Evolutionary conservation across 2,888 invertebrate species (phyloP).

Genomic region (Fragum whitleyi): DNA sequence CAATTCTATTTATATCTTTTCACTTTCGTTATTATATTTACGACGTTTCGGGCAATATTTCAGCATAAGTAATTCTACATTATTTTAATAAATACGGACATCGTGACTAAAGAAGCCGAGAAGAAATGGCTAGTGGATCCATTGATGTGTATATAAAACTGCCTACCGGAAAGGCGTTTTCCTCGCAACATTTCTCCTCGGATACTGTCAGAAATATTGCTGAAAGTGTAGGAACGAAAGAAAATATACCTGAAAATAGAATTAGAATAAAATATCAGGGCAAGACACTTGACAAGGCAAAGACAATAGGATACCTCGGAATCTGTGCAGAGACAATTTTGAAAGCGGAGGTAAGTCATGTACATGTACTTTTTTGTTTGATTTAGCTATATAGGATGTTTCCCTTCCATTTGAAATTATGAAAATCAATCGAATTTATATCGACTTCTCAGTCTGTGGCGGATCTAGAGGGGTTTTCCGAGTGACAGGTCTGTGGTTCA

Average conservation of each 20-base stretch:
- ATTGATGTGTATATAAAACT: constrained; percentile 78
- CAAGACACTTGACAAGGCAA: constrained; percentile 72
- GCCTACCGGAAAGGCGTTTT: constrained; percentile 72
- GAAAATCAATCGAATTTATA: constrained; percentile 2
- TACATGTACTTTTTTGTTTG: neutral
- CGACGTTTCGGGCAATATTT: neutral
- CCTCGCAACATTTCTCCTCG: constrained; percentile 60
- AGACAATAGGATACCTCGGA: constrained; percentile 76
- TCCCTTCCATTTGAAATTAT: constrained; percentile 28
- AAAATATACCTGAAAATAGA: constrained; percentile 65
- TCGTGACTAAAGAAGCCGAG: neutral
- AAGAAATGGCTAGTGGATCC: constrained; percentile 63
- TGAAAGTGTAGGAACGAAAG: constrained; percentile 66
- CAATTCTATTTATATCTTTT: neutral
- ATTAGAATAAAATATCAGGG: constrained; percentile 80
- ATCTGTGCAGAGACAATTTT: constrained; percentile 79
- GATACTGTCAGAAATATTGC: constrained; percentile 66
- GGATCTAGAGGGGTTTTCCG: no score
- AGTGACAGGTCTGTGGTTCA: no score
- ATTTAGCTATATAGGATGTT: neutral
- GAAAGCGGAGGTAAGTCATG: constrained; percentile 77
- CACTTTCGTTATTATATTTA: neutral
- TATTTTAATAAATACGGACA: neutral
- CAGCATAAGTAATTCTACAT: neutral
- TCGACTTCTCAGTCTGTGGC: constrained; percentile 41